phyloP scores from a whole-genome alignment of 1,140 invertebrate genomes.

The Neodiprion fabricii region DNA sequence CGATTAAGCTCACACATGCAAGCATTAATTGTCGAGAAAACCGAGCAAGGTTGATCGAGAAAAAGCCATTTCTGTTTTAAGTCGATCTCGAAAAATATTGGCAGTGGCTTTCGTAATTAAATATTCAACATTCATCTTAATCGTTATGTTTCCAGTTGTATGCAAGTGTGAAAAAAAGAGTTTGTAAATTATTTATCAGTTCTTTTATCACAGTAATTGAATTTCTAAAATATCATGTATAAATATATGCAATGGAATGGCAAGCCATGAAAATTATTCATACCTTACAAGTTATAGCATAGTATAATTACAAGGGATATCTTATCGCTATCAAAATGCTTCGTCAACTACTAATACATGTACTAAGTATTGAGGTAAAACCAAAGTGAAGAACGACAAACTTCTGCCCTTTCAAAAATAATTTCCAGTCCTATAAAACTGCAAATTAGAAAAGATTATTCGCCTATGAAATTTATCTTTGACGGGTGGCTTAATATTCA shows the following conservation, averaged over 20 bases:
- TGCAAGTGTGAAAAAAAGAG: no score
- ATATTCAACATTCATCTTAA: no score
- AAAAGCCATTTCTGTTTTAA: no score
- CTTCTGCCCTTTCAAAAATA: not conserved
- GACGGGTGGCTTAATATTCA: not conserved
- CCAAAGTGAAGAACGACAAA: not conserved
- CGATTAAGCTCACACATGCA: no score
- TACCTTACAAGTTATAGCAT: slow-evolving; percentile 2
- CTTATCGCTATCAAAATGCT: slow-evolving; percentile 2
- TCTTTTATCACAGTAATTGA: no score
- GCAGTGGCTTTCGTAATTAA: not conserved
- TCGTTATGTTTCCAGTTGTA: no score
- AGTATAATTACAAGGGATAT: not conserved
- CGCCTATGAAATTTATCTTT: not conserved
- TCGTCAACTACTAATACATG: not conserved
- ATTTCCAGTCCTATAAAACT: not conserved
- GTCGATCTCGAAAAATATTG: not conserved
- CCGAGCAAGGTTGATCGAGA: no score
- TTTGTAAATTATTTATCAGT: no score
- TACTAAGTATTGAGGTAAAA: not conserved
- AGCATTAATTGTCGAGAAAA: no score
- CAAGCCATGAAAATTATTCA: not conserved
- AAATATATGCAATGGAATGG: not conserved
- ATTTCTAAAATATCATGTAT: no score
- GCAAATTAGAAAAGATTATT: not conserved